Evolutionary conservation across 1,140 invertebrate genomes (phyloP), one percentile per base, ranked within the genome.

Genomic region (Archivesica marissinica): DNA sequence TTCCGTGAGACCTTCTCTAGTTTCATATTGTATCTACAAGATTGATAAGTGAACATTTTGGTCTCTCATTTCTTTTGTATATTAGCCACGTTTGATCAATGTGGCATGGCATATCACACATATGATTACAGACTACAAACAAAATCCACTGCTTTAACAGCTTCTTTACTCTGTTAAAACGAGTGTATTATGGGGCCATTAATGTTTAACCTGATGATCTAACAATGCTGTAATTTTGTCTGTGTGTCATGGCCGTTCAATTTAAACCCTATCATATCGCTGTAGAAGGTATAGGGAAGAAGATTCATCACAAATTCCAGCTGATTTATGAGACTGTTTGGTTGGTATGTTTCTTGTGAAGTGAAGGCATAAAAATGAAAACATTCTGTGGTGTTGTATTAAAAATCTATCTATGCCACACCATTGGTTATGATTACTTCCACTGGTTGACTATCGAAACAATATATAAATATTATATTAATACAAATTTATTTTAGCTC

Each of bases 171-270:
- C 2, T 72, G 28, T 28, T 47, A 11, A n/a, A 44, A 50, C 15
- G 39, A 52, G 41, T 3, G 11, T 72, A 38, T 72, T 28, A 50
- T 72, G 68, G 50, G 41, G 33, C 44, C 28, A 72, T 72, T 72
- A 72, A 72, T 72, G 41, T 50, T 72, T 28, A 50, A 72, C 39
- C 41, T 50, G 68, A 50, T 72, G 68, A 50, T 72, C 28, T 47
- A 72, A 72, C 68, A 72, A 72, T 72, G 44, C 25, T 28, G 33
- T 72, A 72, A 72, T 72, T 28, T 72, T 47, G 50, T 72, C 68
- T 47, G 20, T 44, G 50, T 72, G 68, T 47, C 68, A 72, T 72
- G 68, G 44, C 28, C 33, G 68, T 72, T 47, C 30, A 50, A 72
- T 72, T 50, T 50, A 44, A 72, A 44, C 25, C 0, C 25, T 50